phyloP scores from a whole-genome alignment of 2,888 invertebrate genomes.

The Polylopha cassiicola region DNA sequence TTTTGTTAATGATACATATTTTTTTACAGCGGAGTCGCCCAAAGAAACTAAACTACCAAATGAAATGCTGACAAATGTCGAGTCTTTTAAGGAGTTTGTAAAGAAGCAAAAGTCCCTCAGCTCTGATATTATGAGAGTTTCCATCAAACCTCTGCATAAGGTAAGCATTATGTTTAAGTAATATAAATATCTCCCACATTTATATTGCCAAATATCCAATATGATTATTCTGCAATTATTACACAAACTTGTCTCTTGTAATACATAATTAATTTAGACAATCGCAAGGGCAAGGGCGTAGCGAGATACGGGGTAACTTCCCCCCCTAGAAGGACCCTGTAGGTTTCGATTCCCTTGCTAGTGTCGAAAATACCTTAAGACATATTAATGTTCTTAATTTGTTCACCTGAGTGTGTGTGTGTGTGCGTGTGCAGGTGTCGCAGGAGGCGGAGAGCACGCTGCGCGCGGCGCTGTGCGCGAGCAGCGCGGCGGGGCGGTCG shows the following conservation, averaged over 20 bases:
- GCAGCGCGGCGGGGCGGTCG: constrained; percentile 45
- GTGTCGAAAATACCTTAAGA: too few species aligned
- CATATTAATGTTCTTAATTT: too few species aligned
- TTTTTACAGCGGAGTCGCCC: constrained; percentile 56
- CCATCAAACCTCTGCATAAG: constrained; percentile 70
- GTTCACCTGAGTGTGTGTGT: not conserved
- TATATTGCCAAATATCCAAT: too few species aligned
- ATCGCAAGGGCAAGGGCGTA: too few species aligned
- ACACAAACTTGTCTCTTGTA: too few species aligned
- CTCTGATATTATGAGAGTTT: constrained; percentile 87
- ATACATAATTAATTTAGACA: too few species aligned
- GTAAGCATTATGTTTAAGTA: constrained; percentile 29
- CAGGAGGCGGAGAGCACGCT: constrained; percentile 52
- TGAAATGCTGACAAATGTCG: constrained; percentile 86
- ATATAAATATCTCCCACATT: not conserved
- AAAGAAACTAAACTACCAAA: constrained; percentile 81
- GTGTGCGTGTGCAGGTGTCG: constrained; percentile 44
- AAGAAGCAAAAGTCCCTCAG: constrained; percentile 90
- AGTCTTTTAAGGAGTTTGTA: constrained; percentile 88
- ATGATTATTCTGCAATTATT: too few species aligned
- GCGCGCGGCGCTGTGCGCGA: constrained; percentile 46
- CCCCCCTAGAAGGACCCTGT: too few species aligned
- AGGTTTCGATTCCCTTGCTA: too few species aligned
- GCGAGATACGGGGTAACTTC: too few species aligned
- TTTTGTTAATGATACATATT: constrained; percentile 8